These are phyloP conservation scores for Platygyra sinensis DNA, from an alignment of 64 coral and sea anemone genomes.

Conservation along the genomic window DNA sequence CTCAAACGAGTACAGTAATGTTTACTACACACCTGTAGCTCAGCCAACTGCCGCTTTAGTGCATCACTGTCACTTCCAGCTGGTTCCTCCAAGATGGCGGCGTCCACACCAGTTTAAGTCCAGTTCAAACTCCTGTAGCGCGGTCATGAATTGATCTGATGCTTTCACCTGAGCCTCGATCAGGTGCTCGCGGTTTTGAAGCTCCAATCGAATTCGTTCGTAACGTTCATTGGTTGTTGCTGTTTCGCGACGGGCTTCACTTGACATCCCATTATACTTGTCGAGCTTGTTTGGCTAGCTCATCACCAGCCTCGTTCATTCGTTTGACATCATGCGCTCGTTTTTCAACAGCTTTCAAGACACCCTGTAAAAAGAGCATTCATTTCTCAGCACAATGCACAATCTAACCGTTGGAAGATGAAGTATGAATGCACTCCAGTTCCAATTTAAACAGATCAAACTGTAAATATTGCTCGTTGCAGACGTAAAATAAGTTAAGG, in stretches of 20 bases:
- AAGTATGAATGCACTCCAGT: background rate
- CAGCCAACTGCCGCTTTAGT: constrained; percentile 66
- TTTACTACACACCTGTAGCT: constrained; percentile 65
- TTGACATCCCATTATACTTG: constrained; percentile 53
- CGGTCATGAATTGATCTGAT: constrained; percentile 57
- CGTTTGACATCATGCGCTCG: constrained; percentile 58
- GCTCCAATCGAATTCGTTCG: constrained; percentile 74
- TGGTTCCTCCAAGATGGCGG: constrained; percentile 57
- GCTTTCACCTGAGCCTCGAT: constrained; percentile 69
- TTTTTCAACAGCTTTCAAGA: constrained; percentile 72
- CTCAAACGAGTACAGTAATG: background rate
- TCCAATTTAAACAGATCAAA: no score
- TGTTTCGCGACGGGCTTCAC: constrained; percentile 49
- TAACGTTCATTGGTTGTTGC: constrained; percentile 79
- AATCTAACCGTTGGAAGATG: background rate
- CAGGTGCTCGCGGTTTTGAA: constrained; percentile 48
- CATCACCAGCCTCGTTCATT: constrained; percentile 70
- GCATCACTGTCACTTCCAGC: constrained; percentile 50
- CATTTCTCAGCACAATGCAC: background rate
- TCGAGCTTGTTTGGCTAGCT: constrained; percentile 74
- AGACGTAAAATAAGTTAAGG: no score
- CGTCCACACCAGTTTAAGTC: constrained; percentile 77
- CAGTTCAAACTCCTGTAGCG: constrained; percentile 53
- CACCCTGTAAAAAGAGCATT: constrained; percentile 25
- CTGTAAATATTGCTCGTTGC: no score